Conservation (phyloP, 2,113 vertebrate species). For the Scalopus aquaticus region DNA sequence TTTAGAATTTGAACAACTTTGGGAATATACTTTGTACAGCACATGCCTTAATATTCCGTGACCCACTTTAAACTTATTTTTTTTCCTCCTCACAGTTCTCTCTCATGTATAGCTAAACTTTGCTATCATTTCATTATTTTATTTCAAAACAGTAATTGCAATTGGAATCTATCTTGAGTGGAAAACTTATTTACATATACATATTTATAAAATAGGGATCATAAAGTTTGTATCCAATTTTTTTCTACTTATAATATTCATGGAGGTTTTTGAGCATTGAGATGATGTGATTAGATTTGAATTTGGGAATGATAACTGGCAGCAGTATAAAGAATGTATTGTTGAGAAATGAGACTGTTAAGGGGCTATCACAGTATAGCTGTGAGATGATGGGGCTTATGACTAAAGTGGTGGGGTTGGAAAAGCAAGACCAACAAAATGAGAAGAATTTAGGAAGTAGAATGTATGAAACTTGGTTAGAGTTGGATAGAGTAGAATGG, state of each 20-base stretch:
- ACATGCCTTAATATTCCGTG: background rate
- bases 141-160: background rate
- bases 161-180: background rate
- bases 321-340: background rate
- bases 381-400: background rate
- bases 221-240: background rate
- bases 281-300: background rate
- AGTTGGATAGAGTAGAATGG: background rate
- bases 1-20: conserved; percentile 29
- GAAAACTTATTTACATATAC: background rate
- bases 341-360: background rate
- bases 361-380: background rate
- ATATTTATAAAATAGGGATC: background rate
- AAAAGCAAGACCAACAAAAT: background rate
- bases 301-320: background rate
- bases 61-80: background rate
- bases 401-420: background rate
- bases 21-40: background rate
- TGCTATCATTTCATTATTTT: background rate
- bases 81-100: background rate
- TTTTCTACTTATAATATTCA: background rate
- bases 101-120: background rate
- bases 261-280: background rate
- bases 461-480: background rate
- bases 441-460: background rate